phyloP scores from a whole-genome alignment of 1,140 invertebrate species.

The Cotesia glomerata region DNA sequence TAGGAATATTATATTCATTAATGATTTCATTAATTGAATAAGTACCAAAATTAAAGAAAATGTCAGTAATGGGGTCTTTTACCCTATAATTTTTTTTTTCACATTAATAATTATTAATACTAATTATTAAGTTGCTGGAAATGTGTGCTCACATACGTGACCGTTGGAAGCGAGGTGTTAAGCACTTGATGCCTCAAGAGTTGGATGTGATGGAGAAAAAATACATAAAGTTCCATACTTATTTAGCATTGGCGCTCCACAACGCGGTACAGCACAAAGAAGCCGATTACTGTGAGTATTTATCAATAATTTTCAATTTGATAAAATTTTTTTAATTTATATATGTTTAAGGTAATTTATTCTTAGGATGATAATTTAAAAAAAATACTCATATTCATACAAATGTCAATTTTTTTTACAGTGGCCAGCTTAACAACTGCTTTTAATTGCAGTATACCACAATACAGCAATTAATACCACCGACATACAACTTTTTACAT shows the following conservation, averaged over 20 bases:
- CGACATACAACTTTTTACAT: slow-evolving; percentile 29
- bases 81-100: not conserved
- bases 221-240: slow-evolving; percentile 58
- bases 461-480: no score
- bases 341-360: slow-evolving; percentile 5
- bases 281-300: slow-evolving; percentile 57
- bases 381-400: not conserved
- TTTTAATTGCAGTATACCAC: slow-evolving; percentile 60
- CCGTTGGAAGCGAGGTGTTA: slow-evolving; percentile 50
- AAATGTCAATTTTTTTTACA: slow-evolving; percentile 52
- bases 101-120: not conserved
- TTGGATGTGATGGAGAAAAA: slow-evolving; percentile 53
- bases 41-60: no score
- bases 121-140: slow-evolving; percentile 47
- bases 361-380: not conserved
- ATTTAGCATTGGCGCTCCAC: slow-evolving; percentile 54
- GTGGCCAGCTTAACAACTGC: slow-evolving; percentile 61
- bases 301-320: slow-evolving; percentile 12
- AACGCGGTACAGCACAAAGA: slow-evolving; percentile 56
- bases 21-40: no score
- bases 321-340: slow-evolving; percentile 33
- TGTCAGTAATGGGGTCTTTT: no score
- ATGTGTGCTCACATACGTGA: slow-evolving; percentile 55
- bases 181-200: slow-evolving; percentile 40
- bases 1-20: no score